A percentile compares a stretch with the other conserved stretches of the same genome.
These are phyloP conservation scores for Rhogogaster chlorosoma DNA, from an alignment of 2,888 invertebrate species.

Conservation along the genomic window DNA sequence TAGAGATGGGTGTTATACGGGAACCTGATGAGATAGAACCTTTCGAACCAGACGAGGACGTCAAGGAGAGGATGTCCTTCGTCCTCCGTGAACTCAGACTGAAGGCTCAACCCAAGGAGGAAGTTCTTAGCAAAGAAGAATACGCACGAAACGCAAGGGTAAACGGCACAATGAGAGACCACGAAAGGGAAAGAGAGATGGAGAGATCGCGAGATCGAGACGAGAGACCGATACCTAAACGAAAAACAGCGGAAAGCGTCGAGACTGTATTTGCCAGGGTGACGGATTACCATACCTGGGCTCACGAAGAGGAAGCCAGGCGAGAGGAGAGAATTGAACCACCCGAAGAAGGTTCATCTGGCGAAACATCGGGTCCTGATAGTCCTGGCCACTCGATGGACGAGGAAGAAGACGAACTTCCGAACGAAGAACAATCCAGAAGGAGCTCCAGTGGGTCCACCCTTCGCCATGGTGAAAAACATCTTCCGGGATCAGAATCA, in stretches of 20 bases:
- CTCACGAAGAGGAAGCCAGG: conserved; percentile 74
- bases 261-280: conserved; percentile 78
- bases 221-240: conserved; percentile 71
- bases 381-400: conserved; percentile 88
- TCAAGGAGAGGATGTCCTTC: conserved; percentile 89
- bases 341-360: conserved; percentile 85
- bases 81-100: conserved; percentile 88
- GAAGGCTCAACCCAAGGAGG: conserved; percentile 80
- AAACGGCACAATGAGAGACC: conserved; percentile 64
- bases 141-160: conserved; percentile 57
- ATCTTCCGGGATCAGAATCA: conserved; percentile 73
- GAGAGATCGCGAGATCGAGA: conserved; percentile 65
- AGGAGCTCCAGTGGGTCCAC: conserved; percentile 77
- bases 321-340: conserved; percentile 67
- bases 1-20: conserved; percentile 82
- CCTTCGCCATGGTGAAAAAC: conserved; percentile 71
- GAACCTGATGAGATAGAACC: conserved; percentile 80
- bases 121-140: conserved; percentile 64
- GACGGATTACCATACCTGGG: conserved; percentile 79
- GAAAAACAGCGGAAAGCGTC: conserved; percentile 73
- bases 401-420: conserved; percentile 80
- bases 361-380: conserved; percentile 94
- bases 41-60: conserved; percentile 84
- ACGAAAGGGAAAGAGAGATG: conserved; percentile 62
- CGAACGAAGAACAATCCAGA: conserved; percentile 68